Conservation (phyloP, 2,888 invertebrate genomes). For the Eretmocerus hayati region DNA sequence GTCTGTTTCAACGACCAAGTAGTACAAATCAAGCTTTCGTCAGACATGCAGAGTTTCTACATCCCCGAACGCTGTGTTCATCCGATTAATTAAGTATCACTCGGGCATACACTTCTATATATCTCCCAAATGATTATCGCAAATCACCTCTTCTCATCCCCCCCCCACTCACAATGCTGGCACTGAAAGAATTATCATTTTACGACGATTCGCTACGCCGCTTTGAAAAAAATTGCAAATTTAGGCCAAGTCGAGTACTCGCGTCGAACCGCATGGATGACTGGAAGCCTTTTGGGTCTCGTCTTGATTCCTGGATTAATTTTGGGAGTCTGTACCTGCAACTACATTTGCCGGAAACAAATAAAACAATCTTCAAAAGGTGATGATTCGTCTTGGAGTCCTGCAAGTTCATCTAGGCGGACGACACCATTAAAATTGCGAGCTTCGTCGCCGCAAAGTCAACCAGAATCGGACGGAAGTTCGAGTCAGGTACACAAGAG, state of each 20-base stretch:
- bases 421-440: constrained; percentile 18
- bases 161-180: too few species aligned
- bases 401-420: constrained; percentile 23
- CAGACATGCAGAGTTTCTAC: too few species aligned
- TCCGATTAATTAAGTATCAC: too few species aligned
- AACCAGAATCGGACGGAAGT: constrained; percentile 12
- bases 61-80: too few species aligned
- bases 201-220: too few species aligned
- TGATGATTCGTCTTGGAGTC: constrained; percentile 39
- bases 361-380: constrained; percentile 27
- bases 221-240: too few species aligned
- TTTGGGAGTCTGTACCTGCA: constrained; percentile 31
- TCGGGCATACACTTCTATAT: too few species aligned
- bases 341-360: constrained; percentile 6
- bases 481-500: background rate
- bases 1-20: too few species aligned
- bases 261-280: constrained; percentile 65
- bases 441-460: constrained; percentile 13
- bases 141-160: too few species aligned
- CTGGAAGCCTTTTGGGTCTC: constrained; percentile 66
- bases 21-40: too few species aligned
- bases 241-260: constrained; percentile 53
- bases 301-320: constrained; percentile 57
- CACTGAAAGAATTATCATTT: too few species aligned
- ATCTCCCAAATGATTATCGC: too few species aligned